phyloP scores from a whole-genome alignment of 2,113 vertebrate genomes.

The Australoheros scitulus region DNA sequence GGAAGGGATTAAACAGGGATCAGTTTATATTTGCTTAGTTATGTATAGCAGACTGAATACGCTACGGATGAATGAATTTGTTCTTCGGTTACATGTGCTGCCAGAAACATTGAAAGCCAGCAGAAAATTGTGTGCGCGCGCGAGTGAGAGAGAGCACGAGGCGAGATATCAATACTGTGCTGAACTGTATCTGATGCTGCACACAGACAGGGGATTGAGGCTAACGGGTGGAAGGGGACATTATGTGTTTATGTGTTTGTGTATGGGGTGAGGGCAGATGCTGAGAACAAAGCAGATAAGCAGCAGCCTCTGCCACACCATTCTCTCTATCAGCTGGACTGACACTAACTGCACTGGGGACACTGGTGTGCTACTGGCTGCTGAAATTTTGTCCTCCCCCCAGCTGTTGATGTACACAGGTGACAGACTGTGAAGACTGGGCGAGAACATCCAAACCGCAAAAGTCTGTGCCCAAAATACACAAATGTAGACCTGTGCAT shows the following conservation, averaged over 20 bases:
- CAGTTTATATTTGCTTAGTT: conserved; percentile 71
- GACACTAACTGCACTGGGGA: conserved; percentile 30
- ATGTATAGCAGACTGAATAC: conserved; percentile 59
- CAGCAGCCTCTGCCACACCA: conserved; percentile 40
- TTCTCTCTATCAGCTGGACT: conserved; percentile 52
- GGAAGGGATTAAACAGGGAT: conserved; percentile 69
- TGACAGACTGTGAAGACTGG: background rate
- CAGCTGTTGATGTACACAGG: background rate
- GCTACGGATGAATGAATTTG: conserved; percentile 49
- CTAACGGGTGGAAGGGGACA: conserved; percentile 18
- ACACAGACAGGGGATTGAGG: conserved; percentile 43
- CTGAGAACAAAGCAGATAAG: conserved; percentile 62
- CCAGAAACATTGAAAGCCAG: conserved; percentile 49
- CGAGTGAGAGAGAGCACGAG: conserved; percentile 14
- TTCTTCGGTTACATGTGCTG: conserved; percentile 47
- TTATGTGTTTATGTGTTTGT: conserved; percentile 14
- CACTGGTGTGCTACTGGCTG: conserved; percentile 24
- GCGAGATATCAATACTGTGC: conserved; percentile 45
- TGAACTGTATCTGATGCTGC: conserved; percentile 59
- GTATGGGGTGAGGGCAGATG: conserved; percentile 21
- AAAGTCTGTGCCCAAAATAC: background rate
- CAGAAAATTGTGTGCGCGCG: conserved; percentile 17
- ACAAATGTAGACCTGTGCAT: background rate
- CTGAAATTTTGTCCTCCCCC: conserved; percentile 26
- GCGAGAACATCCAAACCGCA: background rate